A percentile compares a stretch with the other conserved stretches of the same genome.
Conservation (phyloP, 2,888 invertebrate species). For the Ametastegia equiseti region DNA sequence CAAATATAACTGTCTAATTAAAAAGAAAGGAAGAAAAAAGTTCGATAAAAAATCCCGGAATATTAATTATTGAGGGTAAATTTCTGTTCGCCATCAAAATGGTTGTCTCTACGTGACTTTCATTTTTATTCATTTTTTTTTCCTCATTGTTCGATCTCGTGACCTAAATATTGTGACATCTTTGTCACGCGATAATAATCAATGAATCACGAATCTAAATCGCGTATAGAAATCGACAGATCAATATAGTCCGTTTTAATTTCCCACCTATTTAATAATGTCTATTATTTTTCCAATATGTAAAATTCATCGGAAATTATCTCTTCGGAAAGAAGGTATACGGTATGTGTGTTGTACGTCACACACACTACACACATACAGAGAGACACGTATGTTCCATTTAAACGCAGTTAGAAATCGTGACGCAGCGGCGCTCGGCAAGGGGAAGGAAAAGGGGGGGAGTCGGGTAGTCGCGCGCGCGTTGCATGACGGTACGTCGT, state of each 20-base stretch:
- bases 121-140: constrained; percentile 9
- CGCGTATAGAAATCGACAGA: not conserved
- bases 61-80: constrained; percentile 66
- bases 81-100: constrained; percentile 63
- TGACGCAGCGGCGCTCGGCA: constrained; percentile 35
- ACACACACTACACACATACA: not conserved
- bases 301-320: constrained; percentile 1
- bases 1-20: constrained; percentile 52
- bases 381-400: constrained; percentile 18
- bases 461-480: constrained; percentile 62
- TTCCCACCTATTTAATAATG: not conserved
- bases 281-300: not conserved
- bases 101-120: constrained; percentile 59
- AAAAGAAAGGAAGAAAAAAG: constrained; percentile 62
- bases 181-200: constrained; percentile 18
- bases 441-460: constrained; percentile 4
- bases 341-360: not conserved
- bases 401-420: constrained; percentile 46
- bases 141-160: not conserved
- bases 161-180: constrained; percentile 37
- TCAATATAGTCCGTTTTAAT: not conserved
- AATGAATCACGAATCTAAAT: not conserved
- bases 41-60: not conserved
- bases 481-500: constrained; percentile 66
- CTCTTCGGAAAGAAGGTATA: not conserved